Percentiles rank a stretch among this genome's conserved stretches.
Conservation (phyloP, 2,888 invertebrate genomes). For the Timema cristinae region DNA sequence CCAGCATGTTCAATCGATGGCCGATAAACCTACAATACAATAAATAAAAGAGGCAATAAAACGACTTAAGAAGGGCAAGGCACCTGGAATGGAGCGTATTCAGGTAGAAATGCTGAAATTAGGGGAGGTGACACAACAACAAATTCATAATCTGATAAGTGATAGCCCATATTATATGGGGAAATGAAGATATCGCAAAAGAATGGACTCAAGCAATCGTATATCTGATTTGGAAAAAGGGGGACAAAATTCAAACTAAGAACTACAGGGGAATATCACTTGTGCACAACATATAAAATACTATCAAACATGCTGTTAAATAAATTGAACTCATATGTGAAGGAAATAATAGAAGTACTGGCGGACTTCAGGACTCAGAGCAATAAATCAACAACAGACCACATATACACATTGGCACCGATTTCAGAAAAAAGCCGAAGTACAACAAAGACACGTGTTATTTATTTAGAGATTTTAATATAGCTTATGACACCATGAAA, state of each 20-base stretch:
- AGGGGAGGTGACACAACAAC: no score
- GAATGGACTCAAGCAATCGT: background rate
- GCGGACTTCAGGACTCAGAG: background rate
- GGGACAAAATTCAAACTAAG: background rate
- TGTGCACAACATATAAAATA: background rate
- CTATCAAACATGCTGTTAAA: background rate
- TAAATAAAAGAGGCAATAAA: no score
- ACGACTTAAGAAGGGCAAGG: no score
- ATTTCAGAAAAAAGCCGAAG: background rate
- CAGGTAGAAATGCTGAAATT: no score
- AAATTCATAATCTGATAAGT: no score
- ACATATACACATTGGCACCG: background rate
- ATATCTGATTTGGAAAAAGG: background rate
- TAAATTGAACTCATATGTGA: background rate
- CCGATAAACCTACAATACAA: no score
- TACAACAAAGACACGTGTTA: background rate
- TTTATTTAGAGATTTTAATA: background rate
- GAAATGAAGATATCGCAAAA: slow-evolving; percentile 9
- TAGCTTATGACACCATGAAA: background rate
- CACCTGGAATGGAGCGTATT: no score
- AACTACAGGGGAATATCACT: slow-evolving; percentile 15
- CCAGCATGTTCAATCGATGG: no score
- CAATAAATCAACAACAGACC: background rate
- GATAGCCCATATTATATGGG: background rate
- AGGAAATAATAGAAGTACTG: background rate